phyloP scores from a whole-genome alignment of 2,797 vertebrate species.

The Anomalospiza imberbis region DNA sequence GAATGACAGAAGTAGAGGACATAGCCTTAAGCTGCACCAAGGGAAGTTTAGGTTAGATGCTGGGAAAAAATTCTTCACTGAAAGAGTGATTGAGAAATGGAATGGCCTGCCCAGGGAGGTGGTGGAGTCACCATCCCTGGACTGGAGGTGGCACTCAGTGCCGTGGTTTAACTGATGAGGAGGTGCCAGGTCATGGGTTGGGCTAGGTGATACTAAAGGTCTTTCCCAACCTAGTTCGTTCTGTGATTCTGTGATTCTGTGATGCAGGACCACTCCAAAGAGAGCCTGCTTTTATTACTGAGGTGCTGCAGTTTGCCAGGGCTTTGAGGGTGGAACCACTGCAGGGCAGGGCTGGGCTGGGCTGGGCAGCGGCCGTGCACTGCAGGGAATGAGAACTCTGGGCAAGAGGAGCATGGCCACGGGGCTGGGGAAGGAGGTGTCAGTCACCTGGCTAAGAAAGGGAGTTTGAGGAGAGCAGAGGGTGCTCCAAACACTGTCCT shows the following conservation, averaged over 20 bases:
- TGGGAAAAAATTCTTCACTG: background rate
- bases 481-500: background rate
- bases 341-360: fast-evolving
- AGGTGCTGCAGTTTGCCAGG: fast-evolving
- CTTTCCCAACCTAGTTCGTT: too few species aligned
- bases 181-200: background rate
- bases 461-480: background rate
- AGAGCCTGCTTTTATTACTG: background rate
- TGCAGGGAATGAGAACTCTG: background rate
- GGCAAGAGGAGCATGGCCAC: fast-evolving
- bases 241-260: background rate
- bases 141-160: background rate
- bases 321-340: background rate
- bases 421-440: background rate
- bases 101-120: background rate
- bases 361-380: too few species aligned
- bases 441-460: fast-evolving
- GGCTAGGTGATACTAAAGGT: background rate
- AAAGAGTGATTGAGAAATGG: background rate
- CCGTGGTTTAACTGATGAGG: background rate
- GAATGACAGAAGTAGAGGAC: background rate
- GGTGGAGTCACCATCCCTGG: background rate
- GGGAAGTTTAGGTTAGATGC: background rate
- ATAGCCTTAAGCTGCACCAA: background rate
- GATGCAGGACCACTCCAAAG: background rate